Conservation (phyloP, 2,113 vertebrate genomes). For the Dissostichus mawsoni region DNA sequence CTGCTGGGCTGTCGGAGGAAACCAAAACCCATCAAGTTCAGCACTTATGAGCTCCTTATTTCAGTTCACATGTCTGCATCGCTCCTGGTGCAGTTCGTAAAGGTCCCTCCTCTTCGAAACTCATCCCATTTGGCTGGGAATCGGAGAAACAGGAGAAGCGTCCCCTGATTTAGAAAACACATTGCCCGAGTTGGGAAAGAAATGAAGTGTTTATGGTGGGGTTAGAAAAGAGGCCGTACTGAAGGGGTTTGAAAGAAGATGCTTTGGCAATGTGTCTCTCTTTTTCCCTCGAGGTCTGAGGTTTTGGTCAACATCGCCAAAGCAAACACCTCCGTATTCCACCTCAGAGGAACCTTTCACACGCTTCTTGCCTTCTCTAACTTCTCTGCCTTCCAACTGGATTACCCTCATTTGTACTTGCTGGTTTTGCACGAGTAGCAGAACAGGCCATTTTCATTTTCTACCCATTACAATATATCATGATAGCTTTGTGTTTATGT, state of each 20-base stretch:
- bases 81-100: constrained; percentile 16
- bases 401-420: constrained; percentile 29
- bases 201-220: constrained; percentile 54
- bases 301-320: constrained; percentile 60
- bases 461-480: background rate
- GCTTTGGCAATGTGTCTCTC: constrained; percentile 48
- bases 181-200: constrained; percentile 52
- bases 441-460: constrained; percentile 4
- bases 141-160: constrained; percentile 40
- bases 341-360: constrained; percentile 68
- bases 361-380: constrained; percentile 54
- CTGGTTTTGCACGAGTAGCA: constrained; percentile 19
- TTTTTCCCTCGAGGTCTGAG: constrained; percentile 37
- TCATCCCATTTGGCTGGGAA: constrained; percentile 50
- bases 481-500: constrained; percentile 20
- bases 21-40: constrained; percentile 38
- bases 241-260: constrained; percentile 40
- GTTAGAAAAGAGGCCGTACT: constrained; percentile 5
- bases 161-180: constrained; percentile 66
- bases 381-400: constrained; percentile 42
- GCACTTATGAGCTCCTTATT: constrained; percentile 46
- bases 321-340: constrained; percentile 68
- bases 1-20: constrained; percentile 36
- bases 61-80: constrained; percentile 30
- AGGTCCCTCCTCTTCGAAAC: constrained; percentile 25